These are phyloP conservation scores for Chloroceryle aenea DNA, from an alignment of 2,113 vertebrate genomes.

Conservation along the genomic window DNA sequence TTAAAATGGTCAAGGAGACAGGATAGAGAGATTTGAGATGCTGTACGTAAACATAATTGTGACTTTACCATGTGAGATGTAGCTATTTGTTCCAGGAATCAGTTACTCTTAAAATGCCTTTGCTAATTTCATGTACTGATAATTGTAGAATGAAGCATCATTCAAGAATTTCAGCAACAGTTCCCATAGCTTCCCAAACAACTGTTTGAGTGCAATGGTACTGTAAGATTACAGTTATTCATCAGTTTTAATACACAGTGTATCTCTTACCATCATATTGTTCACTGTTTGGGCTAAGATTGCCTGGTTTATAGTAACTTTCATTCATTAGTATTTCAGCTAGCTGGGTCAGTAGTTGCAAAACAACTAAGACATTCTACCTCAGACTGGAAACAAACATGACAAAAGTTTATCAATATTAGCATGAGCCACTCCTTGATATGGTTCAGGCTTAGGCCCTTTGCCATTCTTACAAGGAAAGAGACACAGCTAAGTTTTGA, in stretches of 20 bases:
- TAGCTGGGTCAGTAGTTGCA: not conserved
- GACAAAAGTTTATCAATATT: not conserved
- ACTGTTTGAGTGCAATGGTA: not conserved
- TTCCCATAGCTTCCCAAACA: not conserved
- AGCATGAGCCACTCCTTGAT: not conserved
- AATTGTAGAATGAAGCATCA: not conserved
- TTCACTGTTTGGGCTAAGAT: not conserved
- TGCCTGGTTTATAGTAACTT: not conserved
- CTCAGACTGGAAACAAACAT: not conserved
- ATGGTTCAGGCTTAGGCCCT: not conserved
- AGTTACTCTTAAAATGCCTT: not conserved
- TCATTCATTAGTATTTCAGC: not conserved
- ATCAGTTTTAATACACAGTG: not conserved
- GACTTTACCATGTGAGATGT: not conserved
- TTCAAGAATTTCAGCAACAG: not conserved
- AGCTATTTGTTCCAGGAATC: not conserved
- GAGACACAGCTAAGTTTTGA: not conserved
- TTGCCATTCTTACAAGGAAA: not conserved
- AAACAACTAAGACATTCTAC: not conserved
- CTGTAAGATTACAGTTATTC: not conserved
- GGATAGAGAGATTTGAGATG: not conserved
- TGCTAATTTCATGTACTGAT: not conserved
- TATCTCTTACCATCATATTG: not conserved
- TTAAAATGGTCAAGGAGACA: not conserved
- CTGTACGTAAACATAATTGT: not conserved